Conservation (phyloP, 2,888 invertebrate species). For the Polylopha cassiicola region DNA sequence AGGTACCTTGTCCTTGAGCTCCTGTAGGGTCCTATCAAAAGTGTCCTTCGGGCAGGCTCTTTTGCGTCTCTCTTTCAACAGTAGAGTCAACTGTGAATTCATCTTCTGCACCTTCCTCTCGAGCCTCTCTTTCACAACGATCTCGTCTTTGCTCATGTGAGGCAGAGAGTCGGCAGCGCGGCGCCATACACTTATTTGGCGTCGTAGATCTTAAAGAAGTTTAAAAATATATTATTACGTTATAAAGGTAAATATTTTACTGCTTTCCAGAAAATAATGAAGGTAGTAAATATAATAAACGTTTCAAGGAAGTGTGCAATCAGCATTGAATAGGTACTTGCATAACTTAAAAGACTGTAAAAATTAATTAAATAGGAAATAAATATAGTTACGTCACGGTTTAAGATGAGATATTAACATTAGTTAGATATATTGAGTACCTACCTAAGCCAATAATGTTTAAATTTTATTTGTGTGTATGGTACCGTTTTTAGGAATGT, state of each 20-base stretch:
- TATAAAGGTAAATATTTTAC: no score
- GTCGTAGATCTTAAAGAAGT: constrained; percentile 79
- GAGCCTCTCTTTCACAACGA: constrained; percentile 84
- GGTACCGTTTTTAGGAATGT: not conserved
- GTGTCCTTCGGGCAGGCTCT: constrained; percentile 66
- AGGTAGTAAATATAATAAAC: no score
- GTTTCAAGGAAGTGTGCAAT: no score
- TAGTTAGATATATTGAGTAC: no score
- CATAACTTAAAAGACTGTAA: no score
- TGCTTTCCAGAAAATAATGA: no score
- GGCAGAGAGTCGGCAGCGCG: constrained; percentile 86
- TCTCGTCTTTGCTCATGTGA: constrained; percentile 89
- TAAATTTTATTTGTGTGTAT: no score
- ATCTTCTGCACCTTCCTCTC: constrained; percentile 83
- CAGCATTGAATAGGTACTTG: no score
- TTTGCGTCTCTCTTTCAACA: constrained; percentile 50
- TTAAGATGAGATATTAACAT: no score
- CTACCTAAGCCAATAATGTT: no score
- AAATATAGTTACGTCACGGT: no score
- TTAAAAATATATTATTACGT: not conserved
- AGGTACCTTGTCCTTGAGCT: constrained; percentile 81
- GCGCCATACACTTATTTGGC: constrained; percentile 92
- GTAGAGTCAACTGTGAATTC: constrained; percentile 50
- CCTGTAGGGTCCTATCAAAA: constrained; percentile 82
- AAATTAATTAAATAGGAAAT: no score